Percentiles rank a stretch among this genome's conserved stretches.
These are phyloP conservation scores for Cryptus viduatorius DNA, from an alignment of 2,888 invertebrate species.

Conservation along the genomic window DNA sequence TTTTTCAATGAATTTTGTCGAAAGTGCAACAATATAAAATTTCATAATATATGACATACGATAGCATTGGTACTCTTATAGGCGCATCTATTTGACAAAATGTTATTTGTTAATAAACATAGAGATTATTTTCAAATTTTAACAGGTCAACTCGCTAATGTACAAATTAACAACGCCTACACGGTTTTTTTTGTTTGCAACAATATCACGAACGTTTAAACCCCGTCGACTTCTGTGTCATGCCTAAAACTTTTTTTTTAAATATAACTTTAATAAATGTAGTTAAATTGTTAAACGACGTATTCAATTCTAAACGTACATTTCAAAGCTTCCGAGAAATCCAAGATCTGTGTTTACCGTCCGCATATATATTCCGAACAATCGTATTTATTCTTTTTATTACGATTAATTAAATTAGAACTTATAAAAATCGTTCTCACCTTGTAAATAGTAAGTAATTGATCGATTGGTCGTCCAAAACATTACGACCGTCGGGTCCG, in stretches of 20 bases:
- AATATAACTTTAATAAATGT: no score
- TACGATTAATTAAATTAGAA: background rate
- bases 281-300: no score
- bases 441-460: conserved; percentile 80
- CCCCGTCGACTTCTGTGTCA: no score
- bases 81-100: background rate
- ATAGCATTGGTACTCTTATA: conserved; percentile 2
- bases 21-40: conserved; percentile 2
- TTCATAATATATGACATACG: background rate
- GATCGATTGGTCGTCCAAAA: conserved; percentile 76
- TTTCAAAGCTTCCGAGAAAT: no score
- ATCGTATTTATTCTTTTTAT: background rate
- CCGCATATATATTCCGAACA: no score
- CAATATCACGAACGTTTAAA: no score
- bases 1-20: background rate
- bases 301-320: no score
- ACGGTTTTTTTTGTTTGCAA: no score
- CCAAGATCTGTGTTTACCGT: no score
- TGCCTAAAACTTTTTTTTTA: no score
- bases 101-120: conserved; percentile 5
- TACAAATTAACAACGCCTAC: no score
- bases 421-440: conserved; percentile 70
- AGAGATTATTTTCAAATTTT: background rate
- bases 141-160: background rate
- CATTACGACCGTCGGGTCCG: conserved; percentile 72